These are phyloP conservation scores for Leptopterna dolabrata DNA, from an alignment of 2,888 invertebrate genomes.

Conservation along the genomic window DNA sequence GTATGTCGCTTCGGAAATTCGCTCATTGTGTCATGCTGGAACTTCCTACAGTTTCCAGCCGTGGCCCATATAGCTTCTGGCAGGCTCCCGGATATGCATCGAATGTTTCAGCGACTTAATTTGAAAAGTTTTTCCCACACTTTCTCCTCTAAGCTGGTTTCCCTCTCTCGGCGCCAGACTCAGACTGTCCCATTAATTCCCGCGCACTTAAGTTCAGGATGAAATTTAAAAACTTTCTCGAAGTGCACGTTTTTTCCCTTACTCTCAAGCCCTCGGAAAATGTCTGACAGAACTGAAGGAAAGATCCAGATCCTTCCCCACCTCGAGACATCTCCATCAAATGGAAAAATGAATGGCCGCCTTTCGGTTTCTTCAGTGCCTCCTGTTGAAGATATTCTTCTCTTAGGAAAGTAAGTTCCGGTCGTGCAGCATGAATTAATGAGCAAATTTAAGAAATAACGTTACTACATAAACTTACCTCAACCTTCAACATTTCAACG, in stretches of 20 bases:
- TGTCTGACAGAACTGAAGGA: not conserved
- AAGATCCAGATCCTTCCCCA: not conserved
- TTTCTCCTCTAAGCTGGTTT: not conserved
- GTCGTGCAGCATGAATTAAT: too few species aligned
- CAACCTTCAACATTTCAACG: too few species aligned
- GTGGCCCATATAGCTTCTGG: too few species aligned
- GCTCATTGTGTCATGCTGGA: not conserved
- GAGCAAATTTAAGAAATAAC: too few species aligned
- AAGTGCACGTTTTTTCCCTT: not conserved
- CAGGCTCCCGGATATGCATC: conserved; percentile 4
- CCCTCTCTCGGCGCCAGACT: not conserved
- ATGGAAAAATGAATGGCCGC: not conserved
- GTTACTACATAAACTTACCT: too few species aligned
- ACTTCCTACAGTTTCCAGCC: not conserved
- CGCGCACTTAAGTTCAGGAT: conserved; percentile 12
- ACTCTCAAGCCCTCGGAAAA: not conserved
- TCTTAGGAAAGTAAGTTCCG: too few species aligned
- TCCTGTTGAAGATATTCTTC: not conserved
- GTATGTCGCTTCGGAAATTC: too few species aligned
- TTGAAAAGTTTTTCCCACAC: conserved; percentile 7
- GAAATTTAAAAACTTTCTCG: conserved; percentile 1
- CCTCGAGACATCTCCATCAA: not conserved
- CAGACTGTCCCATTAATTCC: conserved; percentile 15
- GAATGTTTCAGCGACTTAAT: conserved; percentile 20
- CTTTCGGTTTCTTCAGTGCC: not conserved